phyloP scores from a whole-genome alignment of 1,140 invertebrate species.

The Manduca sexta region DNA sequence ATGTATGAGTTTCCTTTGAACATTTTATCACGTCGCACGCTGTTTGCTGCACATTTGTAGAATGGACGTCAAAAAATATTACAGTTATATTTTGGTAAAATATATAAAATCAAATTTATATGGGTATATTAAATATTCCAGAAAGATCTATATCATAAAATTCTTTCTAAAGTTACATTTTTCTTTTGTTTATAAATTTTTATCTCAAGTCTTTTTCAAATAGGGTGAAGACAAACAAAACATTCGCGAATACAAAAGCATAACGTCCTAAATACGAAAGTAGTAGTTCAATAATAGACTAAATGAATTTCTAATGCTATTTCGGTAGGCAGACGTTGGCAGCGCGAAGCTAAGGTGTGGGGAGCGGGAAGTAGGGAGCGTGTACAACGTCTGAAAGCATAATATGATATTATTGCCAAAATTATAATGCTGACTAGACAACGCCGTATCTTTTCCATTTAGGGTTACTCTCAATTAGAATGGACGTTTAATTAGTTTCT shows the following conservation, averaged over 20 bases:
- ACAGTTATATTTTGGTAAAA: too few species aligned
- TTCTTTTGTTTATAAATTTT: background rate
- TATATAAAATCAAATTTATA: too few species aligned
- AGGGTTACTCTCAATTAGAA: constrained; percentile 22
- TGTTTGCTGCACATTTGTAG: too few species aligned
- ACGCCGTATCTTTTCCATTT: constrained; percentile 26
- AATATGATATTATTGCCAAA: constrained; percentile 63
- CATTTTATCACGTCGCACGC: too few species aligned
- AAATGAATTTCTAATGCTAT: constrained; percentile 60
- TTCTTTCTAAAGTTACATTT: background rate
- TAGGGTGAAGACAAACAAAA: background rate
- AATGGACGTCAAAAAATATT: too few species aligned
- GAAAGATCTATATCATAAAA: background rate
- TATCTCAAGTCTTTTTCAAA: background rate
- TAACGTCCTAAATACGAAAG: constrained; percentile 46
- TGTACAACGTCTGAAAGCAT: constrained; percentile 43
- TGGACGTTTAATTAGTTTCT: too few species aligned
- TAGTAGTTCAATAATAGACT: constrained; percentile 56
- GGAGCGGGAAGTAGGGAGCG: constrained; percentile 15
- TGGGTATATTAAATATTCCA: background rate
- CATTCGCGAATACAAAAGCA: constrained; percentile 34
- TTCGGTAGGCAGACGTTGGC: constrained; percentile 47
- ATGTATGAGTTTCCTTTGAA: background rate
- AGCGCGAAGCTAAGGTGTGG: constrained; percentile 16
- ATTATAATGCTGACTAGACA: constrained; percentile 54